A percentile compares a stretch with the other conserved stretches of the same genome.
Evolutionary conservation across 2,888 invertebrate genomes (phyloP).

Genomic region (Euzetes globulus): DNA sequence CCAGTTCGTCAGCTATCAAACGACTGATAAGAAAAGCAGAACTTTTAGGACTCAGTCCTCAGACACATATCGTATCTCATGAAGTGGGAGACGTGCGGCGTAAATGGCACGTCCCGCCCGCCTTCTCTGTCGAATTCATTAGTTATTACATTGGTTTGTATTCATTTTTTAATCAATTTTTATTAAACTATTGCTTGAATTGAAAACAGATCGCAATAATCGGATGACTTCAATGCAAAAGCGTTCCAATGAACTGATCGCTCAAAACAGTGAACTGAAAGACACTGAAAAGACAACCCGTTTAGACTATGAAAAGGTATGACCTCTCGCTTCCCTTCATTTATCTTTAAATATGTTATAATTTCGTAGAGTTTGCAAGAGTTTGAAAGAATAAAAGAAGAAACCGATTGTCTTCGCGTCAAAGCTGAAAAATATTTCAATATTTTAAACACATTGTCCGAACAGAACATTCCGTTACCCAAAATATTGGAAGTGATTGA

Average conservation of each 20-base stretch:
- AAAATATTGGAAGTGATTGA: not conserved
- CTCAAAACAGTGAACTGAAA: constrained; percentile 64
- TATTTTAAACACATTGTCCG: constrained; percentile 1
- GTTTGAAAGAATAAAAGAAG: constrained; percentile 14
- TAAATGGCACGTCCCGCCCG: constrained; percentile 89
- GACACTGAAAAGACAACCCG: constrained; percentile 69
- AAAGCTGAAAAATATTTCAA: not conserved
- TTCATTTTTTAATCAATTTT: constrained; percentile 1
- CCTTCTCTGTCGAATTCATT: constrained; percentile 88
- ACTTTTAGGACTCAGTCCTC: constrained; percentile 72
- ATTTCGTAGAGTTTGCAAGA: not conserved
- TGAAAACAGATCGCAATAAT: constrained; percentile 64
- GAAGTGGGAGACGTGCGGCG: constrained; percentile 69
- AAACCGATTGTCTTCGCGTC: constrained; percentile 12
- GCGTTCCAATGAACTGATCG: constrained; percentile 64
- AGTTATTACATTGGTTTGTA: constrained; percentile 66
- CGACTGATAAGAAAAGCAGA: constrained; percentile 75
- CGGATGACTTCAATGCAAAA: constrained; percentile 69
- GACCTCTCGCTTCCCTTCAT: not conserved
- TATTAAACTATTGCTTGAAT: not conserved
- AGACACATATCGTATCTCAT: constrained; percentile 48
- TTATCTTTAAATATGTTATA: not conserved
- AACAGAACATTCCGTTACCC: not conserved
- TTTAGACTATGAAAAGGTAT: constrained; percentile 67
- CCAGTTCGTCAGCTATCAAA: constrained; percentile 78